Percentiles rank a stretch among this genome's conserved stretches.
These are phyloP conservation scores for Synergus gifuensis DNA, from an alignment of 2,888 invertebrate species.

Conservation along the genomic window DNA sequence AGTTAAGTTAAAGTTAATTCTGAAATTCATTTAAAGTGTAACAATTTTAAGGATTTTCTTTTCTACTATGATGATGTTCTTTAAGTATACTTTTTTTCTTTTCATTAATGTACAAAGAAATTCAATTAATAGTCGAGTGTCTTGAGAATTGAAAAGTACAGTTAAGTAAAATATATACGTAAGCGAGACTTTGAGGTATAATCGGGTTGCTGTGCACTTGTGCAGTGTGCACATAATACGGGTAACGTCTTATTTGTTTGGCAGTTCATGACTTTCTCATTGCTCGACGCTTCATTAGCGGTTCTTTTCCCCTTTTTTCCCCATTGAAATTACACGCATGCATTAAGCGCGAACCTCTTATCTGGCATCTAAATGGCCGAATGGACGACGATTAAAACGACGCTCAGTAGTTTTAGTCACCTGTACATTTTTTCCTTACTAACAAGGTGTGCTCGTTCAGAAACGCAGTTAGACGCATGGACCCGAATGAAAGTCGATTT, in stretches of 20 bases:
- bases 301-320: conserved; percentile 42
- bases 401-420: conserved; percentile 53
- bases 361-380: conserved; percentile 54
- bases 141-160: conserved; percentile 1
- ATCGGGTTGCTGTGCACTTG: neutral
- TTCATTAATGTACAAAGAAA: neutral
- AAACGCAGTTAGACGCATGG: conserved; percentile 8
- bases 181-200: conserved; percentile 2
- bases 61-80: too few species aligned
- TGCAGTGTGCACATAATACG: conserved; percentile 6
- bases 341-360: conserved; percentile 50
- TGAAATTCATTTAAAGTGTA: too few species aligned
- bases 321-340: conserved; percentile 53
- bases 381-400: conserved; percentile 43
- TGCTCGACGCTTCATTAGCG: conserved; percentile 53
- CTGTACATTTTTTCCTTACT: conserved; percentile 43
- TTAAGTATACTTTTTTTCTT: neutral
- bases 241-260: conserved; percentile 53
- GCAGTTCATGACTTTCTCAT: conserved; percentile 49
- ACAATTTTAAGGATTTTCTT: too few species aligned
- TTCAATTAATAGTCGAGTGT: neutral
- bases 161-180: neutral
- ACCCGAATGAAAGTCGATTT: conserved; percentile 31
- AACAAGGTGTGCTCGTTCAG: neutral
- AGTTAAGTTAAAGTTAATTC: too few species aligned